A percentile compares a stretch with the other conserved stretches of the same genome.
Conservation (phyloP, 2,113 vertebrate genomes). For the Catharus bicknelli region DNA sequence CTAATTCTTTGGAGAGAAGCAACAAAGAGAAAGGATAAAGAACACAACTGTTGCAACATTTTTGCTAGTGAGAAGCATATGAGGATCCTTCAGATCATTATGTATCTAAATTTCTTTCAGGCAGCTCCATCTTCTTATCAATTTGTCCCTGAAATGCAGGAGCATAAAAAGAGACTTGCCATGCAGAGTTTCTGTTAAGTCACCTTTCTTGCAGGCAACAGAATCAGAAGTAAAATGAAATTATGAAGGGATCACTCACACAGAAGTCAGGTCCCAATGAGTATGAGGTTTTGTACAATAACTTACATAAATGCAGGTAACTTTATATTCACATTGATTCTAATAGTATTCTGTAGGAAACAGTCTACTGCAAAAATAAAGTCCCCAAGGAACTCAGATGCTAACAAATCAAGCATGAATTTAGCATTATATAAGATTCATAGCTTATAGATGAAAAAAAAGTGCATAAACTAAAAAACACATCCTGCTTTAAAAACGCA, state of each 20-base stretch:
- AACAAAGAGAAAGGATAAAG: neutral
- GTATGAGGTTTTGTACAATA: neutral
- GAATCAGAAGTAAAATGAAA: neutral
- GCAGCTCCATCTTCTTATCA: neutral
- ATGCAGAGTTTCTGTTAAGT: neutral
- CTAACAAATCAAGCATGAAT: neutral
- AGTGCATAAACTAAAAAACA: neutral
- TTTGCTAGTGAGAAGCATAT: neutral
- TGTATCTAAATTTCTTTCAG: neutral
- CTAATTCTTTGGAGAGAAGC: neutral
- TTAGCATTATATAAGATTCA: neutral
- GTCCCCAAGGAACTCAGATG: neutral
- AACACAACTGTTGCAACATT: accelerated
- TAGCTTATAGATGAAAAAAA: neutral
- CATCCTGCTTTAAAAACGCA: neutral
- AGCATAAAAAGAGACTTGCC: neutral
- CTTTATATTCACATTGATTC: neutral
- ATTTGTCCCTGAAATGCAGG: neutral
- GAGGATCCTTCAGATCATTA: neutral
- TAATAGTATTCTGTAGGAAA: neutral
- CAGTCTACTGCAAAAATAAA: neutral
- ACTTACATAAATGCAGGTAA: neutral
- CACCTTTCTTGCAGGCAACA: neutral
- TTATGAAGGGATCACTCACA: neutral
- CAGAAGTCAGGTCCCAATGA: neutral